Conservation (phyloP, 1,140 invertebrate species). For the Chironomus striatipennis region DNA sequence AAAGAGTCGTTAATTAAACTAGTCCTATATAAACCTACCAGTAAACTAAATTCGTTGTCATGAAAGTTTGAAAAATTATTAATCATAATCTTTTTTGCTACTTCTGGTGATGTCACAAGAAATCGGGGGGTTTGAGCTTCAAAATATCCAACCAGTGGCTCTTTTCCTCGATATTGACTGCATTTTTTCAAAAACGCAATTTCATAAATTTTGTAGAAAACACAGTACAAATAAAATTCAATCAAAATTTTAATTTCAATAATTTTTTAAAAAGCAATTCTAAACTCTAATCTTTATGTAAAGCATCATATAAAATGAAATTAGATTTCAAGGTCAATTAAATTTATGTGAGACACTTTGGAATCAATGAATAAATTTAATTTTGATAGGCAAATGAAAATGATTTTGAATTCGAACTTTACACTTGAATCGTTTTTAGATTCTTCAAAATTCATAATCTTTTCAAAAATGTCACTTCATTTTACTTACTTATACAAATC, state of each 20-base stretch:
- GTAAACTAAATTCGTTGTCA: constrained; percentile 35
- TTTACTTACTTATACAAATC: constrained; percentile 34
- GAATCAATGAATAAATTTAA: too few relatives aligned
- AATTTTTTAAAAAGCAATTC: background rate
- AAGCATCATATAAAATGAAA: too few relatives aligned
- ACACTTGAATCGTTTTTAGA: too few relatives aligned
- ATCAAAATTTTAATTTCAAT: too few relatives aligned
- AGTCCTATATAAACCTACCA: constrained; percentile 27
- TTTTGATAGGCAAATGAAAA: too few relatives aligned
- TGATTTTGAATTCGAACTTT: too few relatives aligned
- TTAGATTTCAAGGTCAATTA: too few relatives aligned
- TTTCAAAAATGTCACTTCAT: background rate
- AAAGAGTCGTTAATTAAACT: background rate
- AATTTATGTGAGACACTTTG: too few relatives aligned
- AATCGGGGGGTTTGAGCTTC: constrained; percentile 40
- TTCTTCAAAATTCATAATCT: too few relatives aligned
- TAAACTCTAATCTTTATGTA: background rate
- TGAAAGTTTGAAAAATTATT: constrained; percentile 42
- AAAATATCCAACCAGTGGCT: constrained; percentile 40
- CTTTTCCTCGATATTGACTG: constrained; percentile 34
- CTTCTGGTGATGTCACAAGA: constrained; percentile 43
- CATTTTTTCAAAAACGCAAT: background rate
- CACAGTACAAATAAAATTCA: too few relatives aligned
- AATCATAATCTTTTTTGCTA: constrained; percentile 44
- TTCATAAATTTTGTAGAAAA: too few relatives aligned